phyloP scores from a whole-genome alignment of 2,113 vertebrate species.

The Cyphomyrus plagiostoma region DNA sequence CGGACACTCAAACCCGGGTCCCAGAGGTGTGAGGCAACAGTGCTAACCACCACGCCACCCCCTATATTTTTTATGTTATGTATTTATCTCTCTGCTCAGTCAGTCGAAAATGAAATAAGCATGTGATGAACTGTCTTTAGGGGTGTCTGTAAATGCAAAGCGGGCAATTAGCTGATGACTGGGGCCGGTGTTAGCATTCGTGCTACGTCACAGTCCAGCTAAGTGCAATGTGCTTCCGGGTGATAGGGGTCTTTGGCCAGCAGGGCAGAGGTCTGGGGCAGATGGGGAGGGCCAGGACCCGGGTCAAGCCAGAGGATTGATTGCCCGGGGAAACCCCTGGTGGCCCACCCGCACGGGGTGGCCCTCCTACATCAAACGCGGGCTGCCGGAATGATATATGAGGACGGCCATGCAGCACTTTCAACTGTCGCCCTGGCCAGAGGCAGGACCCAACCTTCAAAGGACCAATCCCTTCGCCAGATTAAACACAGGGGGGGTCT shows the following conservation, averaged over 20 bases:
- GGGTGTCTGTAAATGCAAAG: neutral
- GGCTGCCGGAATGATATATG: slow-evolving; percentile 62
- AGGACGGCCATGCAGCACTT: slow-evolving; percentile 52
- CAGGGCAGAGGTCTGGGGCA: slow-evolving; percentile 36
- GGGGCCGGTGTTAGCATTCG: neutral
- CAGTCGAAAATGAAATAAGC: neutral
- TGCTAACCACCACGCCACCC: too few relatives aligned
- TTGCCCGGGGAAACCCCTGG: slow-evolving; percentile 38
- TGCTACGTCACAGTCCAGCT: neutral
- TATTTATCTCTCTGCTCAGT: neutral
- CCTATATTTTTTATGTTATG: neutral
- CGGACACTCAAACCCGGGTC: too few relatives aligned
- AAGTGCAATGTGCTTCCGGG: slow-evolving; percentile 23
- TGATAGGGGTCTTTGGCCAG: slow-evolving; percentile 45
- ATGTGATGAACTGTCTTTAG: neutral
- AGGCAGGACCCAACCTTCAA: slow-evolving; percentile 61
- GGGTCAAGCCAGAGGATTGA: slow-evolving; percentile 47
- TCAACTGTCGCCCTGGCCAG: slow-evolving; percentile 36
- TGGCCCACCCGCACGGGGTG: slow-evolving; percentile 46
- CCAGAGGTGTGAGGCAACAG: too few relatives aligned
- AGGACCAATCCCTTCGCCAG: slow-evolving; percentile 63
- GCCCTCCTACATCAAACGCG: slow-evolving; percentile 57
- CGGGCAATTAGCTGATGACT: neutral
- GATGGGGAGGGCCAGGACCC: slow-evolving; percentile 33
- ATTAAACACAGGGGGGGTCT: slow-evolving; percentile 63